These are phyloP conservation scores for Acanthacorydalis orientalis DNA, from an alignment of 2,888 invertebrate genomes.

Conservation along the genomic window DNA sequence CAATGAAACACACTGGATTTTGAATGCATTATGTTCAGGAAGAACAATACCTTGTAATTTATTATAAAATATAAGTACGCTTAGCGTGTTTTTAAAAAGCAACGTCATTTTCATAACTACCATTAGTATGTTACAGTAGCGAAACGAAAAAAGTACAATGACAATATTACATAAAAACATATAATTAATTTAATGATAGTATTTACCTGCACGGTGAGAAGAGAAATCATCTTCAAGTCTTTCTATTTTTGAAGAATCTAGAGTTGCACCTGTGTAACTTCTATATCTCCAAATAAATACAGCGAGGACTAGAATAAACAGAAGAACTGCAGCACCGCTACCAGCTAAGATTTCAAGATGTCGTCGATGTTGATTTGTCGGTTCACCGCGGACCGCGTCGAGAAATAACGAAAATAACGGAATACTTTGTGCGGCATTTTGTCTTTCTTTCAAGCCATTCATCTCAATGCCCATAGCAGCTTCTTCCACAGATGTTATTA, in stretches of 20 bases:
- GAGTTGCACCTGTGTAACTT: slow-evolving; percentile 17
- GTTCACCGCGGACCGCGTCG: slow-evolving; percentile 43
- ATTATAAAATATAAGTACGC: no score
- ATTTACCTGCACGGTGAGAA: slow-evolving; percentile 18
- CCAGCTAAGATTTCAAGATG: slow-evolving; percentile 40
- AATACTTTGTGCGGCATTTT: slow-evolving; percentile 29
- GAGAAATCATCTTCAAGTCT: slow-evolving; percentile 42
- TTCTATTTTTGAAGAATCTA: slow-evolving; percentile 14
- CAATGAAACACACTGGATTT: no score
- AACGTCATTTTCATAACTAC: no score
- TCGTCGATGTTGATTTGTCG: slow-evolving; percentile 31
- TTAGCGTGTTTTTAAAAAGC: no score
- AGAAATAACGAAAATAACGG: slow-evolving; percentile 41
- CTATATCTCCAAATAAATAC: slow-evolving; percentile 38
- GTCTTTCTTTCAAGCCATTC: slow-evolving; percentile 18
- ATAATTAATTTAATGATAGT: slow-evolving; percentile 2
- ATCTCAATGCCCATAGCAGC: slow-evolving; percentile 25
- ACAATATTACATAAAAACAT: slow-evolving; percentile 6
- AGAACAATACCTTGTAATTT: no score
- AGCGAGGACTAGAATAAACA: slow-evolving; percentile 32
- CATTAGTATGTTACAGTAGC: no score
- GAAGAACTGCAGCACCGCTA: slow-evolving; percentile 34
- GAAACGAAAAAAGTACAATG: no score
- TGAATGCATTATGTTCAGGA: no score
- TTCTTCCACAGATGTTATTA: slow-evolving; percentile 20